A percentile compares a stretch with the other conserved stretches of the same genome.
These are phyloP conservation scores for Cyphomyrmex costatus DNA, from an alignment of 1,140 invertebrate genomes.

Conservation along the genomic window DNA sequence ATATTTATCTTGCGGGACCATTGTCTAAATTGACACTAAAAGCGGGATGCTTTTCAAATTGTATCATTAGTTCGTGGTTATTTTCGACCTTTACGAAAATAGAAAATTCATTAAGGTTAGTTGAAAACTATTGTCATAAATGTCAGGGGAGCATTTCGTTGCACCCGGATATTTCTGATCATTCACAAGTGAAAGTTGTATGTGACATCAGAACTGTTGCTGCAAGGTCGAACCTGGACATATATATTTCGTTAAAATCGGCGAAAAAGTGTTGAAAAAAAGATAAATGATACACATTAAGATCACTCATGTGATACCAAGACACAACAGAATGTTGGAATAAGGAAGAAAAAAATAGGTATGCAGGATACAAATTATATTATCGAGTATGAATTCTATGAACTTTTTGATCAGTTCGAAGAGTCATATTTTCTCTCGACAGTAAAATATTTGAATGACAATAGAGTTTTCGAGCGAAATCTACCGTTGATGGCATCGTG, in stretches of 20 bases:
- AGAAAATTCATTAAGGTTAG: not conserved
- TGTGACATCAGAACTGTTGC: slow-evolving; percentile 76
- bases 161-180: slow-evolving; percentile 73
- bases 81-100: not conserved
- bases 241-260: slow-evolving; percentile 33
- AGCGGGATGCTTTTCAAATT: not conserved
- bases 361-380: not conserved
- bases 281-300: slow-evolving; percentile 17
- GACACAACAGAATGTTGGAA: not conserved
- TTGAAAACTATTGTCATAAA: slow-evolving; percentile 39
- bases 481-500: slow-evolving; percentile 14
- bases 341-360: not conserved
- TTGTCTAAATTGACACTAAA: not conserved
- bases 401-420: not conserved
- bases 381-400: not conserved
- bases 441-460: not conserved
- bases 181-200: slow-evolving; percentile 78
- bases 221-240: slow-evolving; percentile 72
- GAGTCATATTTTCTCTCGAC: not conserved
- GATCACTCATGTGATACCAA: no score
- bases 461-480: slow-evolving; percentile 13
- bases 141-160: slow-evolving; percentile 69
- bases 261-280: not conserved
- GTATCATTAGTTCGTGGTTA: not conserved
- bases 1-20: not conserved